Base-by-base conservation (phyloP, 2,888 invertebrate species). In the Sinopyrophorus schimmeli region DNA sequence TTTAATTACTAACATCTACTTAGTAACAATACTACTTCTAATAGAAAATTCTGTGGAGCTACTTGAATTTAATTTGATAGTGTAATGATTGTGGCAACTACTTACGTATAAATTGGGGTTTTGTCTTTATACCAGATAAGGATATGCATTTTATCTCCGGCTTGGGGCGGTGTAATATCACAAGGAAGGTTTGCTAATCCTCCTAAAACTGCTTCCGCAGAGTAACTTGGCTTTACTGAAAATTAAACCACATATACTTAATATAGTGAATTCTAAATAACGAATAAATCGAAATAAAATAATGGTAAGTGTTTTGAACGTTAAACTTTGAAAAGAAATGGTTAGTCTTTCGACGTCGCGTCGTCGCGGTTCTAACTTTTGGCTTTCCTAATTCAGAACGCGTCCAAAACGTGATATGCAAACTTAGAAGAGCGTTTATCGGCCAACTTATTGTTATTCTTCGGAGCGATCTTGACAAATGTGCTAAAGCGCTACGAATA, bases 401-500 rank as follows among this genome's bases (percentile, higher is more conserved):
- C 63, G 62, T 52, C 47, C 56, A 42, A 51, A 50, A 62, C 66
- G 55, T 59, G 65, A 61, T 61, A 57, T 60, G 68, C 67, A 68
- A 67, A 66, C 62, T 65, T 66, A 67, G 61, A 55, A 56, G 57
- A 50, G 54, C 61, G 60, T 63, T 60, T 59, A 62, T 63, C 59
- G 55, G 47, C 59, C 31, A 54, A 61, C 68, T 64, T 68, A 67
- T 68, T 68, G 66, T 66, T 68, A 66, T 69, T 68, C 68, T 64
- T 62, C 65, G 63, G 67, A 64, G 60, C 61, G 60, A 59, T 60
- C 64, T 66, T 67, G 67, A 69, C 65, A 68, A 69, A 70, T 68
- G 67, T 68, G 68, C 66, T 68, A 68, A 67, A 69, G 17, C 14
- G 32, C 27, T 30, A 11, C 38, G 27, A 40, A 30, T 30, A 68